These are phyloP conservation scores for Conus canariensis DNA, from an alignment of 2,888 invertebrate genomes.

Conservation along the genomic window DNA sequence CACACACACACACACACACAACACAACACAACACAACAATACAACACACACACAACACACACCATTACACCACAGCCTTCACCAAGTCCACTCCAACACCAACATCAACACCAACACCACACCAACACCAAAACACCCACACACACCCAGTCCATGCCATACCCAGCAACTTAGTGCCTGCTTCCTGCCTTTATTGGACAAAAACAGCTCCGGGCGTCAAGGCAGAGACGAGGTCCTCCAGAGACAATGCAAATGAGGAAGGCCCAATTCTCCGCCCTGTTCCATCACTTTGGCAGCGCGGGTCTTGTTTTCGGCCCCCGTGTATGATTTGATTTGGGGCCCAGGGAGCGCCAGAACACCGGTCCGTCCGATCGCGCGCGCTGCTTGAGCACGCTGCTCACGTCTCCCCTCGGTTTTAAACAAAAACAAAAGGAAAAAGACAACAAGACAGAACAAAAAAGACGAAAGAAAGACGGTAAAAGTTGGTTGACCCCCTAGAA, in stretches of 20 bases:
- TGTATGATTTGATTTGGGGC: conserved; percentile 41
- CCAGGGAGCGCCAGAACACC: conserved; percentile 15
- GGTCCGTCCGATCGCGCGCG: background rate
- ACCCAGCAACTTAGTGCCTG: too few relatives aligned
- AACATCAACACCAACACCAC: background rate
- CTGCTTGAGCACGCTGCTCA: conserved; percentile 11
- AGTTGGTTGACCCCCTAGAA: too few relatives aligned
- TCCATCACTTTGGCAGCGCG: conserved; percentile 21
- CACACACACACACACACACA: too few relatives aligned
- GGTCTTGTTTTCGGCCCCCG: conserved; percentile 36
- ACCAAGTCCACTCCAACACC: background rate
- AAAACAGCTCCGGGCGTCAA: conserved; percentile 3
- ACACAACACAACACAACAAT: too few relatives aligned
- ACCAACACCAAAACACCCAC: background rate
- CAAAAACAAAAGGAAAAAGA: too few relatives aligned
- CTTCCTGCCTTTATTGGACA: background rate
- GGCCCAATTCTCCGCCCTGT: conserved; percentile 4
- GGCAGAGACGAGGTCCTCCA: background rate
- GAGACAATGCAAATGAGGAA: conserved; percentile 37
- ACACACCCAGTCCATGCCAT: background rate
- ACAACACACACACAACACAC: background rate
- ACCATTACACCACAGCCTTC: background rate
- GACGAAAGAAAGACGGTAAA: too few relatives aligned
- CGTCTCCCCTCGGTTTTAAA: conserved; percentile 1
- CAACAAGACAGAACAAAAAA: too few relatives aligned